These are phyloP conservation scores for Piezodorus guildinii DNA, from an alignment of 1,140 invertebrate species.

Conservation along the genomic window DNA sequence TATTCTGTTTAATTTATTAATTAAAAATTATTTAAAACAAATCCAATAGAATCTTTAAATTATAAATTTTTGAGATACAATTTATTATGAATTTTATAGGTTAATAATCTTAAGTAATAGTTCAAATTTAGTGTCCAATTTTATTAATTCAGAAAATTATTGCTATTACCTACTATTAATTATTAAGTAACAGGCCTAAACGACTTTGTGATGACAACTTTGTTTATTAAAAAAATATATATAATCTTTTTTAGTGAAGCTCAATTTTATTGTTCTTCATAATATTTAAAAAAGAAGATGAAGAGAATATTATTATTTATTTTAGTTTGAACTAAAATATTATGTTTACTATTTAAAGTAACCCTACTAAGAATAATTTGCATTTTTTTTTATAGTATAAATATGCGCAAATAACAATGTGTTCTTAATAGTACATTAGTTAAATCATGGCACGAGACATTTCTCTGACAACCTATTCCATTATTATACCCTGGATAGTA, in stretches of 20 bases:
- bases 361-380: neutral
- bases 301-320: neutral
- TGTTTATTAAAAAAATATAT: neutral
- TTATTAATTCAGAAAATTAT: neutral
- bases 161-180: neutral
- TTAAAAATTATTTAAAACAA: too few species aligned
- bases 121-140: neutral
- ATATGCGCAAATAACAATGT: slow-evolving; percentile 6
- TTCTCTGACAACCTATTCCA: neutral
- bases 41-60: neutral
- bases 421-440: neutral
- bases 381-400: neutral
- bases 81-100: neutral
- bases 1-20: too few species aligned
- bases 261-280: slow-evolving; percentile 3
- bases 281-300: neutral
- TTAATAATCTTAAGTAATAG: neutral
- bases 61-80: neutral
- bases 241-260: neutral
- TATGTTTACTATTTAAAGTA: neutral
- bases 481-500: neutral
- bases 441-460: neutral
- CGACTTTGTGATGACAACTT: neutral
- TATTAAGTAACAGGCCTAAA: too few species aligned
- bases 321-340: neutral